phyloP scores from a whole-genome alignment of 2,888 invertebrate species.

The Eupeodes latifasciatus region DNA sequence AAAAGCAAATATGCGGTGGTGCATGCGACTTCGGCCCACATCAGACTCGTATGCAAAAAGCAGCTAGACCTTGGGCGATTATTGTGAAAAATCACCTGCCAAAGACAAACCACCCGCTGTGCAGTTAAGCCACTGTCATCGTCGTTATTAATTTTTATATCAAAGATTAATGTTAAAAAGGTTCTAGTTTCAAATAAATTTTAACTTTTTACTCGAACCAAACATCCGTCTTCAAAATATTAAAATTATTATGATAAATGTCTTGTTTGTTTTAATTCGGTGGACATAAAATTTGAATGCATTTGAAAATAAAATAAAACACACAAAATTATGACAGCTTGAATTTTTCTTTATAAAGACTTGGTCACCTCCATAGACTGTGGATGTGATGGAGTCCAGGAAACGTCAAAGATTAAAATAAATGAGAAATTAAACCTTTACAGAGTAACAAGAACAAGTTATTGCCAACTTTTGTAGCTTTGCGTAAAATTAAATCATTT shows the following conservation, averaged over 20 bases:
- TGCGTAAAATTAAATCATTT: slow-evolving; percentile 34
- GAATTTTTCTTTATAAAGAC: background rate
- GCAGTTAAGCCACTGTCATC: slow-evolving; percentile 23
- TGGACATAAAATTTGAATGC: slow-evolving; percentile 5
- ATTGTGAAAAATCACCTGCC: slow-evolving; percentile 25
- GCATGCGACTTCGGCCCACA: background rate
- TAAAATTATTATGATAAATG: slow-evolving; percentile 11
- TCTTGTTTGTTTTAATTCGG: slow-evolving; percentile 22
- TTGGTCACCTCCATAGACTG: background rate
- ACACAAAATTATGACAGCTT: background rate
- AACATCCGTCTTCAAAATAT: background rate
- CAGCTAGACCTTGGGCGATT: slow-evolving; percentile 4
- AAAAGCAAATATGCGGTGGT: background rate
- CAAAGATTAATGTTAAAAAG: slow-evolving; percentile 13
- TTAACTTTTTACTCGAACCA: background rate
- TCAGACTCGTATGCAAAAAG: background rate
- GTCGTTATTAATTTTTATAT: background rate
- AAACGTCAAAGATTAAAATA: slow-evolving; percentile 18
- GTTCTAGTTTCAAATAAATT: slow-evolving; percentile 32
- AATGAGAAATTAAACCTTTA: slow-evolving; percentile 19
- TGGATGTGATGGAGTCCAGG: background rate
- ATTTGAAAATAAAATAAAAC: slow-evolving; percentile 1
- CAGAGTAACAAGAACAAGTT: slow-evolving; percentile 29
- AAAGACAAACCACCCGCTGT: slow-evolving; percentile 24
- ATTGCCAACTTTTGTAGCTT: background rate